Evolutionary conservation across 2,113 vertebrate species (phyloP).

Genomic region (Cephalopholis sonnerati): DNA sequence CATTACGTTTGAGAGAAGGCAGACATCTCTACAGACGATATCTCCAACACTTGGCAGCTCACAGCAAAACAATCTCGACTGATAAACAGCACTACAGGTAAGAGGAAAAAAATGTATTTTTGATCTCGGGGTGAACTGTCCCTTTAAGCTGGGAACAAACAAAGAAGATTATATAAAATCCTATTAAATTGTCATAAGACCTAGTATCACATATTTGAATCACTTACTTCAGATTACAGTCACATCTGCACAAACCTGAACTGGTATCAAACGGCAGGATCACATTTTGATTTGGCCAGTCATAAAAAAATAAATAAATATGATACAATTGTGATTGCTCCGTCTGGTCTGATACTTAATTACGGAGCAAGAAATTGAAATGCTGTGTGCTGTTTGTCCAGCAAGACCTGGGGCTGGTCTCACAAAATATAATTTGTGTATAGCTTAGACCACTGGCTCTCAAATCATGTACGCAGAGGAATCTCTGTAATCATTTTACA

Average conservation of each 20-base stretch:
- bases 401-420: neutral
- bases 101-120: no score
- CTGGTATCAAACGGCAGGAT: neutral
- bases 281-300: neutral
- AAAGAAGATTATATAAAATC: neutral
- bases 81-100: no score
- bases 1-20: no score
- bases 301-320: neutral
- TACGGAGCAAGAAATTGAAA: neutral
- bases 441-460: no score
- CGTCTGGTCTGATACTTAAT: neutral
- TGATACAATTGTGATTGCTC: neutral
- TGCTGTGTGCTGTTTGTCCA: neutral
- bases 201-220: neutral
- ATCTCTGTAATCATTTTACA: no score
- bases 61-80: no score
- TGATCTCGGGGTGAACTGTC: no score
- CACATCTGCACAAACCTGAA: neutral
- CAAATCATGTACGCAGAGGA: no score
- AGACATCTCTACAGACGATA: no score
- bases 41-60: no score
- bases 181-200: neutral
- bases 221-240: neutral
- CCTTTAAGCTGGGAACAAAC: slow-evolving; percentile 33
- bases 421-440: neutral